Evolutionary conservation across 1,140 invertebrate species (phyloP).

Genomic region (Aphis gossypii): DNA sequence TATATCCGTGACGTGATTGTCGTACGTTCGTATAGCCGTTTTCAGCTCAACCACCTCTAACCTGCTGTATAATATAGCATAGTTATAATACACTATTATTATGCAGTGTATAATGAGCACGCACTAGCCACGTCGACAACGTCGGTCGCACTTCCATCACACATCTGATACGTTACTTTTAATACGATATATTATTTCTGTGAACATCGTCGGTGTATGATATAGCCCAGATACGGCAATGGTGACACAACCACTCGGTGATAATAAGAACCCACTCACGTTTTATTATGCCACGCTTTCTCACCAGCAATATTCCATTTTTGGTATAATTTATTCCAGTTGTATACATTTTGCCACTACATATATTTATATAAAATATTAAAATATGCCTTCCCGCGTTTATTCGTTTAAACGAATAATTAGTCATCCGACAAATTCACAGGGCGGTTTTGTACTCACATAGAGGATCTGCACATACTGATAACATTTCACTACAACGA

Average conservation of each 20-base stretch:
- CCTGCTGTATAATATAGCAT: no score
- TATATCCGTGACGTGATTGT: no score
- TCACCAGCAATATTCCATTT: not conserved
- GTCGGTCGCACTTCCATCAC: constrained; percentile 17
- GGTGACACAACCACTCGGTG: not conserved
- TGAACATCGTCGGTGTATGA: not conserved
- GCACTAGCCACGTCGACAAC: not conserved
- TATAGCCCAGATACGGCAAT: not conserved
- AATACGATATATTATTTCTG: not conserved
- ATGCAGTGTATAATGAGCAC: no score
- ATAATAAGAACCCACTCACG: not conserved
- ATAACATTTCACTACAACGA: not conserved
- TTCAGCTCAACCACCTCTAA: no score
- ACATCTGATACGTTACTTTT: not conserved
- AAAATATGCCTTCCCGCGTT: not conserved
- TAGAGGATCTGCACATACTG: not conserved
- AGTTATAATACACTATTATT: no score
- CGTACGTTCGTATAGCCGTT: no score
- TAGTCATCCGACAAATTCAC: not conserved
- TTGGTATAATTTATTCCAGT: constrained; percentile 31
- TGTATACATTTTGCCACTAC: not conserved
- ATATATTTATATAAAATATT: not conserved
- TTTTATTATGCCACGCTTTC: not conserved
- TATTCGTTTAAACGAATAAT: not conserved
- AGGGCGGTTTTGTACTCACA: no score